Evolutionary conservation across 2,888 invertebrate species (phyloP).

Genomic region (Gastrophysa polygoni): DNA sequence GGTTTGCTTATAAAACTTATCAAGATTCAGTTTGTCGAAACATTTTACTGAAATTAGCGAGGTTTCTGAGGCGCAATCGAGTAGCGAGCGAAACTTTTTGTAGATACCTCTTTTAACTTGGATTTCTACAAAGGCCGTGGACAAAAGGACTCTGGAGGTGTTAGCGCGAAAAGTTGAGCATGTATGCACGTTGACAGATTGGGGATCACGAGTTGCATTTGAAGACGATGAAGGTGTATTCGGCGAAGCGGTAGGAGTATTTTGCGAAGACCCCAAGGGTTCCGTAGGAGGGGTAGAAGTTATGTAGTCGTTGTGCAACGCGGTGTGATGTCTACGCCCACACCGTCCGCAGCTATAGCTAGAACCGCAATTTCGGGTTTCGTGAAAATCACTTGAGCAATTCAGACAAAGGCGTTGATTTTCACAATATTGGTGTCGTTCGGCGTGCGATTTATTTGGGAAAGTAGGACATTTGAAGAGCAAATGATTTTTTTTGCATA

Average conservation of each 20-base stretch:
- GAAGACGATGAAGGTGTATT: too few relatives aligned
- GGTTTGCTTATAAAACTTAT: neutral
- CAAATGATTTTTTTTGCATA: conserved; percentile 1
- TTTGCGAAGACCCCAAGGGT: too few relatives aligned
- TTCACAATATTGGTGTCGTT: neutral
- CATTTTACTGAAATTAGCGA: conserved; percentile 1
- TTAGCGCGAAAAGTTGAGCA: too few relatives aligned
- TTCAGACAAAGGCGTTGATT: neutral
- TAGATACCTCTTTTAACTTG: neutral
- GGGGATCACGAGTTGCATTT: too few relatives aligned
- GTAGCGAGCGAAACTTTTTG: neutral
- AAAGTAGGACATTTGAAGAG: neutral
- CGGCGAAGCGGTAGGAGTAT: too few relatives aligned
- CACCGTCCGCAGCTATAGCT: too few relatives aligned
- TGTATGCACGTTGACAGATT: too few relatives aligned
- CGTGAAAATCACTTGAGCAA: neutral
- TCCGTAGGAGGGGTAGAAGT: too few relatives aligned
- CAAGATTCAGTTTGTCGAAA: neutral
- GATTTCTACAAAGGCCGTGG: neutral
- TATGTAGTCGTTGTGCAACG: too few relatives aligned
- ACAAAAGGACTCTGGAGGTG: too few relatives aligned
- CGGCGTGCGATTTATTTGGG: neutral
- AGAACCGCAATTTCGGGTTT: too few relatives aligned
- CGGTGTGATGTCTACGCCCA: too few relatives aligned
- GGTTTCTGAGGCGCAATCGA: neutral